Evolutionary conservation across 2,113 vertebrate species (phyloP).

Genomic region (human): DNA sequence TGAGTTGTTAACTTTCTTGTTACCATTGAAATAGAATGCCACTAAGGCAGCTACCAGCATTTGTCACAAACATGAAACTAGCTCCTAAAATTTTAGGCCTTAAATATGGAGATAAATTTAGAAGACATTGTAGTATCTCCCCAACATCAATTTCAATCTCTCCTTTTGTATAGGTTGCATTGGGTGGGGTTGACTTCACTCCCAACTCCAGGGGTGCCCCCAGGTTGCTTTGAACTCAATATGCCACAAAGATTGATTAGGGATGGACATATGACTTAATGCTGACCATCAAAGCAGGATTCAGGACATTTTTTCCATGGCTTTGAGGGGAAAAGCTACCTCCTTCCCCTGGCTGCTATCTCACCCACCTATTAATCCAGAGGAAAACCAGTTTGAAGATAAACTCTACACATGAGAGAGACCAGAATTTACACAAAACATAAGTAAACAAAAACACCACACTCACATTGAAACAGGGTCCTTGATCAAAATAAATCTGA

Average conservation of each 20-base stretch:
- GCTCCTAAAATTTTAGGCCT: not conserved
- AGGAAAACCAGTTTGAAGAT: not conserved
- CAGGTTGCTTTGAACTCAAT: not conserved
- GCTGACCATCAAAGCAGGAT: not conserved
- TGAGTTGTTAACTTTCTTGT: not conserved
- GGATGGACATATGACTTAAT: not conserved
- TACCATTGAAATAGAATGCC: not conserved
- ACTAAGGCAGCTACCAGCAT: not conserved
- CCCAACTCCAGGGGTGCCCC: not conserved
- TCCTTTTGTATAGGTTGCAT: not conserved
- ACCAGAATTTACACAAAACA: not conserved
- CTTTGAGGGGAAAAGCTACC: not conserved
- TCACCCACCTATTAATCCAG: not conserved
- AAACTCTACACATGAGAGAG: not conserved
- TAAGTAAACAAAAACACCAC: too few species aligned
- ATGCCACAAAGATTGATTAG: not conserved
- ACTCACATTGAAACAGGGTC: not conserved
- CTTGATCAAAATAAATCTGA: not conserved
- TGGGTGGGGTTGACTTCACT: not conserved
- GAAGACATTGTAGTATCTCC: not conserved
- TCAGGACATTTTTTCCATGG: not conserved
- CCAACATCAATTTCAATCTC: not conserved
- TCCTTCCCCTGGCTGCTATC: not conserved
- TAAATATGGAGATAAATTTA: not conserved
- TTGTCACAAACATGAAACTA: not conserved